A percentile compares a stretch with the other conserved stretches of the same genome.
These are phyloP conservation scores for Hoplias malabaricus DNA, from an alignment of 2,113 vertebrate genomes.

Conservation along the genomic window DNA sequence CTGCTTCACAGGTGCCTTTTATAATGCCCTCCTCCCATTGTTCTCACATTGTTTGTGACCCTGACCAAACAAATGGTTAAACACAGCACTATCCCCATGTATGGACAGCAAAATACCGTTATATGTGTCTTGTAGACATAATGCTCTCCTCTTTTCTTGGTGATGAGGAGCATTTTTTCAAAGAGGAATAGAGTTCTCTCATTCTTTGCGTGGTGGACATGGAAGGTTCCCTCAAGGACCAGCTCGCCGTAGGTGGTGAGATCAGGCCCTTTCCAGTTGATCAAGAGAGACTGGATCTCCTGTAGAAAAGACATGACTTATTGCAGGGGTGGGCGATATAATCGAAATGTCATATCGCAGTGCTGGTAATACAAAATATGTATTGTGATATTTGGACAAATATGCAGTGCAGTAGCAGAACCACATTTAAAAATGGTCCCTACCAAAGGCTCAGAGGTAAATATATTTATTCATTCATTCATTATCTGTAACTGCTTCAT, in stretches of 20 bases:
- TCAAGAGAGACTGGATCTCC: constrained; percentile 94
- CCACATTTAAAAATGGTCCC: no score
- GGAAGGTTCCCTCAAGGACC: constrained; percentile 93
- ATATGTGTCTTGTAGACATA: constrained; percentile 92
- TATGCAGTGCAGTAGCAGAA: no score
- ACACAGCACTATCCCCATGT: not conserved
- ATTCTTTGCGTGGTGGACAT: constrained; percentile 85
- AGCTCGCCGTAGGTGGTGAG: constrained; percentile 91
- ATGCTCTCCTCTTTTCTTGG: constrained; percentile 91
- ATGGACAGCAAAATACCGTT: constrained; percentile 68
- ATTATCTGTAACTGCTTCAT: no score
- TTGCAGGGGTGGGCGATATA: no score
- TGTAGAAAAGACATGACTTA: constrained; percentile 62
- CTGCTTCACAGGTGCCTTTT: no score
- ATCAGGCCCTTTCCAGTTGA: constrained; percentile 94
- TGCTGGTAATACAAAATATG: no score
- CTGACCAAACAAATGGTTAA: not conserved
- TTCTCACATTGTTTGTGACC: not conserved
- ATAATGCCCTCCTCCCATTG: not conserved
- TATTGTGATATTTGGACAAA: no score
- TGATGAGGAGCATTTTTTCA: constrained; percentile 88
- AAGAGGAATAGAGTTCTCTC: constrained; percentile 93
- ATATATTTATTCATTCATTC: no score
- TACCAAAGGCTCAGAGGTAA: no score
- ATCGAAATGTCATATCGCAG: no score